A percentile compares a stretch with the other conserved stretches of the same genome.
phyloP scores from a whole-genome alignment of 1,140 invertebrate genomes.

The Mya arenaria region DNA sequence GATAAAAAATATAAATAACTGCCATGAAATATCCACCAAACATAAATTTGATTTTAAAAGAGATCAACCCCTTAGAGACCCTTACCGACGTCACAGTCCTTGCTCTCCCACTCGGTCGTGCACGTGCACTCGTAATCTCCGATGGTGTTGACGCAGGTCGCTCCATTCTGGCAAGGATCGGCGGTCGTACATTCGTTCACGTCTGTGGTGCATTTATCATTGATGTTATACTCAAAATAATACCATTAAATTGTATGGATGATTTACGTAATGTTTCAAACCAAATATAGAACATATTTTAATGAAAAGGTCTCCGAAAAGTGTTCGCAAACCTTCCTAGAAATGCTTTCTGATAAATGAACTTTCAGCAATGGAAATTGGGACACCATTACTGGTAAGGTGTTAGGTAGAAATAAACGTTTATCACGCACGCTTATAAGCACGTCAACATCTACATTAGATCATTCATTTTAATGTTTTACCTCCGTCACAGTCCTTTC shows the following conservation, averaged over 20 bases:
- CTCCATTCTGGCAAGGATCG: background rate
- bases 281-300: too few species aligned
- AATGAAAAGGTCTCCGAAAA: background rate
- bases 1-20: too few species aligned
- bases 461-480: too few species aligned
- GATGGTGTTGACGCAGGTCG: background rate
- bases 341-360: background rate
- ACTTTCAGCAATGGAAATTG: background rate
- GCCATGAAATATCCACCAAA: too few species aligned
- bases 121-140: background rate
- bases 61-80: too few species aligned
- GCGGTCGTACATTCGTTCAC: background rate
- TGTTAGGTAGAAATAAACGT: background rate
- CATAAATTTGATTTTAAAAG: too few species aligned
- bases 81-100: constrained; percentile 2
- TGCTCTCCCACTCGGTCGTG: background rate
- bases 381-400: background rate
- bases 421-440: too few species aligned
- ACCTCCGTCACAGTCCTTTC: background rate
- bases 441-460: too few species aligned
- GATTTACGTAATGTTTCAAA: too few species aligned
- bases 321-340: background rate
- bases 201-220: background rate
- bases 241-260: too few species aligned
- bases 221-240: background rate